Evolutionary conservation across 2,888 invertebrate genomes (phyloP).

Genomic region (Hirtodrosophila histrioides): DNA sequence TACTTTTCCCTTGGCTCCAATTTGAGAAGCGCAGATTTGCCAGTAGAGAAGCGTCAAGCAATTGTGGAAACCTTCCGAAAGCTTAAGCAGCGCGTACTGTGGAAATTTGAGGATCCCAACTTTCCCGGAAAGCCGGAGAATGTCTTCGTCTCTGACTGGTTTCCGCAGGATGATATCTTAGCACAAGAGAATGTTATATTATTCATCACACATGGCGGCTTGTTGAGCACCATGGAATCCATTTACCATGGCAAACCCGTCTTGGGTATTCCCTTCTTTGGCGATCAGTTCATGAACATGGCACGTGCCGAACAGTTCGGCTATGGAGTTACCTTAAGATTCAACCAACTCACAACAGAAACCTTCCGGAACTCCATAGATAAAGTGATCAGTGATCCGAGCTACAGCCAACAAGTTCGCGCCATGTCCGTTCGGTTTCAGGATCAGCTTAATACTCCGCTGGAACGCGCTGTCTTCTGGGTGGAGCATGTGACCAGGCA

Average conservation of each 20-base stretch:
- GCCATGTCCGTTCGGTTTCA: conserved; percentile 71
- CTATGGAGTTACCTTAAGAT: conserved; percentile 82
- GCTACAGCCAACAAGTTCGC: conserved; percentile 47
- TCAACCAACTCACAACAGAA: conserved; percentile 76
- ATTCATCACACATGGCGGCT: conserved; percentile 85
- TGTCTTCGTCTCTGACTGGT: conserved; percentile 84
- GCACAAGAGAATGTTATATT: conserved; percentile 85
- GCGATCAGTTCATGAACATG: conserved; percentile 85
- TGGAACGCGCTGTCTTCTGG: conserved; percentile 80
- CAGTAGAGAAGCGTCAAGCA: conserved; percentile 63
- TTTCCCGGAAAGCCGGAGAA: conserved; percentile 79
- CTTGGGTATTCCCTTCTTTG: conserved; percentile 85
- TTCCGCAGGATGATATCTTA: conserved; percentile 85
- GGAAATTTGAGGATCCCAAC: conserved; percentile 84
- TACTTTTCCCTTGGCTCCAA: conserved; percentile 85
- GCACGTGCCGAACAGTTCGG: conserved; percentile 83
- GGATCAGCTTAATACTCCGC: conserved; percentile 77
- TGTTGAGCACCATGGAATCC: conserved; percentile 85
- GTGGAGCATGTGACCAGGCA: conserved; percentile 81
- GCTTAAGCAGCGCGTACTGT: conserved; percentile 83
- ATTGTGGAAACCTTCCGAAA: conserved; percentile 71
- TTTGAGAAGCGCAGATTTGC: conserved; percentile 74
- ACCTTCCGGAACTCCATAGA: conserved; percentile 67
- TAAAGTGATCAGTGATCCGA: conserved; percentile 60
- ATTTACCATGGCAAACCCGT: conserved; percentile 85